Evolutionary conservation across 2,888 invertebrate genomes (phyloP).

Genomic region (Eristalis tenax): DNA sequence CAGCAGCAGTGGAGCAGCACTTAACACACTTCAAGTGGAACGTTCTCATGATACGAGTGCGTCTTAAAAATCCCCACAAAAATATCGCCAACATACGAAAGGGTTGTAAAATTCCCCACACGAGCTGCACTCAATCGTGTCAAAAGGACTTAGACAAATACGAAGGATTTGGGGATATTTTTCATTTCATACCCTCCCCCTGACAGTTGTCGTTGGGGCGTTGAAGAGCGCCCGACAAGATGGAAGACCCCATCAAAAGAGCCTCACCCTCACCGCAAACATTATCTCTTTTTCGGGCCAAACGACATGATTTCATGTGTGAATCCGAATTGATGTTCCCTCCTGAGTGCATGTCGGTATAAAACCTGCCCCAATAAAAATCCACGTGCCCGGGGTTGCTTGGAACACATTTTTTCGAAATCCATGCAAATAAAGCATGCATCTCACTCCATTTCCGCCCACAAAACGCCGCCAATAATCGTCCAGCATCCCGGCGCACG

Average conservation of each 20-base stretch:
- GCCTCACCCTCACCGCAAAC: not conserved
- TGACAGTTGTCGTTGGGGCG: not conserved
- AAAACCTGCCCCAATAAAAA: not conserved
- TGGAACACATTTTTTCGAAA: not conserved
- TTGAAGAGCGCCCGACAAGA: not conserved
- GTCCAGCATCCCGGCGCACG: not conserved
- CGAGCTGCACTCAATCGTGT: not conserved
- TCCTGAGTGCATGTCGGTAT: not conserved
- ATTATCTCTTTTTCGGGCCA: not conserved
- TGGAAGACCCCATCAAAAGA: not conserved
- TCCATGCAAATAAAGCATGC: not conserved
- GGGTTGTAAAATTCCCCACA: not conserved
- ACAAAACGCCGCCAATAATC: not conserved
- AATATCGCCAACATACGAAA: not conserved
- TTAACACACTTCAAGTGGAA: not conserved
- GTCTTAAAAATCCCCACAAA: not conserved
- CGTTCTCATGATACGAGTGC: not conserved
- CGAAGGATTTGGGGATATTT: not conserved
- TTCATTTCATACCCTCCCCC: not conserved
- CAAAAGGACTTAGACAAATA: not conserved
- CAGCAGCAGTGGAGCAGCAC: not conserved
- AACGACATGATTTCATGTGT: not conserved
- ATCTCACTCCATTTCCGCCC: not conserved
- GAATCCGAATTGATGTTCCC: not conserved
- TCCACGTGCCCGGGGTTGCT: not conserved